Conservation (phyloP, 2,888 invertebrate genomes). For the Hypomecis atomaria region DNA sequence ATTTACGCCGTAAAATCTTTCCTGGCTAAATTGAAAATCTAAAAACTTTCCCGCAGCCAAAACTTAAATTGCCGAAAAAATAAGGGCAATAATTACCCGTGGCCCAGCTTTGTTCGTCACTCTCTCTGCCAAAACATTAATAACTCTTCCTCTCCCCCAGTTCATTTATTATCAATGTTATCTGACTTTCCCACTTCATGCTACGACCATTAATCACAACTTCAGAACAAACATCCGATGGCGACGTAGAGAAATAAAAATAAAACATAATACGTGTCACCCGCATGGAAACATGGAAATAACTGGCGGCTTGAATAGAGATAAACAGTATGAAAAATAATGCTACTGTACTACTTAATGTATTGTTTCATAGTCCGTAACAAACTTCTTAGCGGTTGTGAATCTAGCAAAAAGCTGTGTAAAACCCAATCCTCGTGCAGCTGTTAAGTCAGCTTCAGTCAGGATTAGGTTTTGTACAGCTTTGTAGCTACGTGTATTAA, state of each 20-base stretch:
- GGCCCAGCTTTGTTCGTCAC: conserved; percentile 8
- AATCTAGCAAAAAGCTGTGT: too few relatives aligned
- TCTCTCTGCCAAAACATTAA: conserved; percentile 22
- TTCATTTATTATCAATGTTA: conserved; percentile 37
- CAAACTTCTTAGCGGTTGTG: too few relatives aligned
- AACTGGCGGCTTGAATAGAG: not conserved
- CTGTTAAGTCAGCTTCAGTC: too few relatives aligned
- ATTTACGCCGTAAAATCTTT: too few relatives aligned
- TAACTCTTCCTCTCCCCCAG: conserved; percentile 26
- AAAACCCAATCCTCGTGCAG: too few relatives aligned
- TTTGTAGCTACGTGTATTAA: too few relatives aligned
- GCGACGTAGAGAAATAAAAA: conserved; percentile 25
- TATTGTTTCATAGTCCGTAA: too few relatives aligned
- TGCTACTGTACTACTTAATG: too few relatives aligned
- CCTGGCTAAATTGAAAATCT: too few relatives aligned
- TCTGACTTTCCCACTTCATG: conserved; percentile 38
- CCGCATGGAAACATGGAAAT: conserved; percentile 13
- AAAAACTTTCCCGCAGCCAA: too few relatives aligned
- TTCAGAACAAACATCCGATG: conserved; percentile 27
- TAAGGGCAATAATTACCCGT: conserved; percentile 4
- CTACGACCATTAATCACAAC: conserved; percentile 37
- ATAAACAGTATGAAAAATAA: too few relatives aligned
- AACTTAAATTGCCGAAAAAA: conserved; percentile 8
- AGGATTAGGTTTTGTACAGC: too few relatives aligned
- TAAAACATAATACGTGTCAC: not conserved